Percentiles rank a stretch among this genome's conserved stretches.
These are phyloP conservation scores for Brachionichthys hirsutus DNA, from an alignment of 2,113 vertebrate genomes.

Conservation along the genomic window DNA sequence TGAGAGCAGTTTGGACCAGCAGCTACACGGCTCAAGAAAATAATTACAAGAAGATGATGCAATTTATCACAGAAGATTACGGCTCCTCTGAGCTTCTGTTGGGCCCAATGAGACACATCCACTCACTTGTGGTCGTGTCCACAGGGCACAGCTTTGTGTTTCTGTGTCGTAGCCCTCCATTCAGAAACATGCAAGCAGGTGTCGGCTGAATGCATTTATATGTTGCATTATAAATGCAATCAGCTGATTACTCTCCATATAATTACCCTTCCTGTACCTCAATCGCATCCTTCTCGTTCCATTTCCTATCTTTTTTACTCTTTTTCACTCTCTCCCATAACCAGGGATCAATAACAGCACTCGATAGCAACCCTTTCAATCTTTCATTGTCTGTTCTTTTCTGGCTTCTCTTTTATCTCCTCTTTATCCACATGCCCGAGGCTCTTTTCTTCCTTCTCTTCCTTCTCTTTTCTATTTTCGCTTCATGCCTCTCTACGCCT, in stretches of 20 bases:
- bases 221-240: no score
- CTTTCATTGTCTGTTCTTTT: constrained; percentile 12
- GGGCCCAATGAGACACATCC: constrained; percentile 25
- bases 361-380: constrained; percentile 14
- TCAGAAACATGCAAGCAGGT: background rate
- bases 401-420: constrained; percentile 13
- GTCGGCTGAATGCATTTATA: no score
- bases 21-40: constrained; percentile 50
- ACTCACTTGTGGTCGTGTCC: constrained; percentile 24
- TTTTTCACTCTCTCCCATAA: background rate
- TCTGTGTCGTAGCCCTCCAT: background rate
- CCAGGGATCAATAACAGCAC: constrained; percentile 17
- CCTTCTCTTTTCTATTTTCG: constrained; percentile 9
- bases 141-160: constrained; percentile 3
- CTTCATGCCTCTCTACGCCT: constrained; percentile 22
- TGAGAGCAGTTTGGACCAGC: constrained; percentile 39
- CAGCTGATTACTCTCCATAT: no score
- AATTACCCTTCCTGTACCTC: background rate
- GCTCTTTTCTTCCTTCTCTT: constrained; percentile 21
- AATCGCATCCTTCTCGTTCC: constrained; percentile 7
- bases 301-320: no score
- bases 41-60: constrained; percentile 52
- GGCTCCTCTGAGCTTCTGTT: constrained; percentile 23
- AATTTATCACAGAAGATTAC: constrained; percentile 67
- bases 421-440: constrained; percentile 14